These are phyloP conservation scores for Pseudopodoces humilis DNA, from an alignment of 2,113 vertebrate species.

Conservation along the genomic window DNA sequence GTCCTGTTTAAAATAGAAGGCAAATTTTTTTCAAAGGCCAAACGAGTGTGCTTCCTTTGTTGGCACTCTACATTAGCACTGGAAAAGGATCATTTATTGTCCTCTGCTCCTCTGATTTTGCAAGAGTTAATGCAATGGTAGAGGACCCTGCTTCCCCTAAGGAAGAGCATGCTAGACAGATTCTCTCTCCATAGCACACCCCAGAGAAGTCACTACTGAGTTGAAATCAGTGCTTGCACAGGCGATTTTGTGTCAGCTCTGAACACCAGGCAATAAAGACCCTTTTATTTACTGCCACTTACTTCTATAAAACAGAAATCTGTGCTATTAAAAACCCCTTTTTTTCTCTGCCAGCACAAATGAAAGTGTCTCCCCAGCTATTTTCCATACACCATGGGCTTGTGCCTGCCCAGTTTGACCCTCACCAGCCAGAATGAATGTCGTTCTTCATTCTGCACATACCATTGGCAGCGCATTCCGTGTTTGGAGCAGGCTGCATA, in stretches of 20 bases:
- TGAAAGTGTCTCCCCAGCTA: not conserved
- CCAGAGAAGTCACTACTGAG: not conserved
- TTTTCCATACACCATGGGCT: not conserved
- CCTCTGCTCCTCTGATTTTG: not conserved
- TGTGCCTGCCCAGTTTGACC: not conserved
- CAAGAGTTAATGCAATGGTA: not conserved
- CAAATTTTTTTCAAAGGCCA: not conserved
- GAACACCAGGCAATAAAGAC: not conserved
- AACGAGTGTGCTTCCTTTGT: not conserved
- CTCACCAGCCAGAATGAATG: not conserved
- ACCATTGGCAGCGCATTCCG: fast-evolving
- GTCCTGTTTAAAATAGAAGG: not conserved
- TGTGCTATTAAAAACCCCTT: not conserved
- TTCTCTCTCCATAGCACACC: not conserved
- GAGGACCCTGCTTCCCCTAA: not conserved
- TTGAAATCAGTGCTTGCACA: not conserved
- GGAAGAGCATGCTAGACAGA: not conserved
- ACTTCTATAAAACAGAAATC: not conserved
- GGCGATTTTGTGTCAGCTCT: not conserved
- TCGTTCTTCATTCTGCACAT: not conserved
- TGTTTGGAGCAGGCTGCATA: not conserved
- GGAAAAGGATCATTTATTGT: not conserved
- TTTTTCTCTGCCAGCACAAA: not conserved
- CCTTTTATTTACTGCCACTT: not conserved
- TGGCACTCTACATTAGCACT: not conserved